Base-by-base conservation (phyloP, 2,888 invertebrate species). In the Ichneumoninae sp. region DNA sequence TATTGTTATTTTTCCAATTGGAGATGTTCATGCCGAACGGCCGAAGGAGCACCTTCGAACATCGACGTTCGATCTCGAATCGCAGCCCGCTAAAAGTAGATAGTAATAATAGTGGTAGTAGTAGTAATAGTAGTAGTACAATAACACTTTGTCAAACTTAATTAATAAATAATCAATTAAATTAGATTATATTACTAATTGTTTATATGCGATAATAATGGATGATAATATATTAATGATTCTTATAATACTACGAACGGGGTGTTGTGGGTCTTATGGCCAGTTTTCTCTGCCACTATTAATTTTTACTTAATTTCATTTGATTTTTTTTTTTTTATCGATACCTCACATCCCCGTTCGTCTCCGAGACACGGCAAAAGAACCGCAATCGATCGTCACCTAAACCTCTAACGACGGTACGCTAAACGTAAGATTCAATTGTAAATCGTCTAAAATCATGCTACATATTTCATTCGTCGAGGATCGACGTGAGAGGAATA, bases 171-270 rank as follows among this genome's bases (percentile, higher is more conserved):
- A 94, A 93, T 93, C 90, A 91, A 91, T 93, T 93, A 93, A 94
- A 93, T 93, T 93, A 94, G 91, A 92, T 93, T 93, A 93, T 89
- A 92, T 92, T 91, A 92, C 92, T 93, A 93, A 92, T 93, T 91
- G 92, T 92, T 92, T 92, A 93, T 90, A 91, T 92, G 91, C 89
- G 91, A 93, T 93, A 93, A 92, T 93, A 91, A 93, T 93, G 92
- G 92, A 92, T 92, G 92, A 93, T 93, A 93, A 94, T 92, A 93
- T 93, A 93, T 93, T 94, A 93, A 93, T 93, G 93, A 93, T 93
- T 93, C 93, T 93, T 93, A 93, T 92, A 93, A 93, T 93, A 93
- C 93, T 93, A 91, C 91, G 89, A 89, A 84, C 81, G 90, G 90
- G 88, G 88, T 87, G 88, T 88, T 40, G 65, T 71, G 71, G 65